Percentiles rank a stretch among this genome's conserved stretches.
Evolutionary conservation across 2,888 invertebrate genomes (phyloP).

Genomic region (Mayetiola destructor): DNA sequence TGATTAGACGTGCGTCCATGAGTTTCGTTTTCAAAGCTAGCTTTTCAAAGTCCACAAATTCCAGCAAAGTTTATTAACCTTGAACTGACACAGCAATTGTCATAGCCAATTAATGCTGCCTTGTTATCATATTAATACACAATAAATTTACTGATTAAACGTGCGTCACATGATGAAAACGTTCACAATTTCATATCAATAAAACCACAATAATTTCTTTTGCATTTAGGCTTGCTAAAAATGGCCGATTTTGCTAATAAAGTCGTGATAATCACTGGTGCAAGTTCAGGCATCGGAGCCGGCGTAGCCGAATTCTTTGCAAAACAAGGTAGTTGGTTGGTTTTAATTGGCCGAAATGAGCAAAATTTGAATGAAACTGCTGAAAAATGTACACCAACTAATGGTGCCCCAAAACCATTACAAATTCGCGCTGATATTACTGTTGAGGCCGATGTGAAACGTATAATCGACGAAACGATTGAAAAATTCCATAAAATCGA

Average conservation of each 20-base stretch:
- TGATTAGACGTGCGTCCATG: too few species aligned
- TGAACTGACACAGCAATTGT: too few species aligned
- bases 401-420: slow-evolving; percentile 37
- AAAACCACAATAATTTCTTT: too few species aligned
- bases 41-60: too few species aligned
- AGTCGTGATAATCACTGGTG: slow-evolving; percentile 51
- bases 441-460: slow-evolving; percentile 49
- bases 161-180: too few species aligned
- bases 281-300: slow-evolving; percentile 61
- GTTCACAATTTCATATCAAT: too few species aligned
- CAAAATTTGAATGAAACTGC: slow-evolving; percentile 50
- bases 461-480: slow-evolving; percentile 51
- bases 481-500: slow-evolving; percentile 53
- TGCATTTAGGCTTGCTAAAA: too few species aligned
- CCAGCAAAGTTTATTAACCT: too few species aligned
- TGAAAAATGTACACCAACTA: slow-evolving; percentile 37
- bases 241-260: slow-evolving; percentile 36
- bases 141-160: too few species aligned
- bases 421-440: slow-evolving; percentile 49
- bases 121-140: too few species aligned
- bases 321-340: slow-evolving; percentile 44
- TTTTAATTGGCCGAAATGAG: slow-evolving; percentile 53
- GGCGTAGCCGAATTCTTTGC: slow-evolving; percentile 53
- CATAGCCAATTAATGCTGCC: too few species aligned
- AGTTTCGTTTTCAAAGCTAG: too few species aligned